Evolutionary conservation across 1,140 invertebrate species (phyloP).

Genomic region (Campoletis sonorensis): DNA sequence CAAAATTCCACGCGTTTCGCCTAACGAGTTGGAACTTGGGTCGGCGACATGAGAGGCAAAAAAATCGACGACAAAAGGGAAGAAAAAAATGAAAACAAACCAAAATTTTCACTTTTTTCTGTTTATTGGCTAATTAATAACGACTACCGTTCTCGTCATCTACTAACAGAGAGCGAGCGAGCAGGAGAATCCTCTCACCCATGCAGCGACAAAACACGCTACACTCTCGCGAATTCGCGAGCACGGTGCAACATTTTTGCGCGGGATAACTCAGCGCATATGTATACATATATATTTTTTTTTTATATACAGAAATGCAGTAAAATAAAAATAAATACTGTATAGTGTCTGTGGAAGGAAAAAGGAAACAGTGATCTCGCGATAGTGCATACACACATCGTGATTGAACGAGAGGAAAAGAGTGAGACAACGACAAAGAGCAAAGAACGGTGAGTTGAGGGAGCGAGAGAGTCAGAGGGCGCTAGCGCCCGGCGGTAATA

Average conservation of each 20-base stretch:
- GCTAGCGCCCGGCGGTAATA: constrained; percentile 63
- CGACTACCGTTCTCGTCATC: constrained; percentile 31
- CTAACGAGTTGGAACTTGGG: constrained; percentile 16
- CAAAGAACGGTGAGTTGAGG: constrained; percentile 30
- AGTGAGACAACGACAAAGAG: background rate
- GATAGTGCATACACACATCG: constrained; percentile 37
- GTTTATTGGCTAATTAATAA: constrained; percentile 43
- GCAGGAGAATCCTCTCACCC: background rate
- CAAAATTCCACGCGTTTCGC: background rate
- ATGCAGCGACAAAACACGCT: background rate
- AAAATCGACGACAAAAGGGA: background rate
- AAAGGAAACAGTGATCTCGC: constrained; percentile 30
- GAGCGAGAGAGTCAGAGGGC: constrained; percentile 44
- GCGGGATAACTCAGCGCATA: constrained; percentile 1
- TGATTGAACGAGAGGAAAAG: background rate
- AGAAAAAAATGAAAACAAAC: too few relatives aligned
- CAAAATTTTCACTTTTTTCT: constrained; percentile 33
- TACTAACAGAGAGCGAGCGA: background rate
- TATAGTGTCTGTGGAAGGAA: constrained; percentile 18
- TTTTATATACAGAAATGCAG: background rate
- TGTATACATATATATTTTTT: too few relatives aligned
- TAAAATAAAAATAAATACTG: constrained; percentile 27
- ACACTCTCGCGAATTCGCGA: constrained; percentile 30
- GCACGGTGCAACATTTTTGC: constrained; percentile 6
- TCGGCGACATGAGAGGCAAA: constrained; percentile 16